Evolutionary conservation across 2,113 vertebrate genomes (phyloP).

Genomic region (Elaphurus davidianus): DNA sequence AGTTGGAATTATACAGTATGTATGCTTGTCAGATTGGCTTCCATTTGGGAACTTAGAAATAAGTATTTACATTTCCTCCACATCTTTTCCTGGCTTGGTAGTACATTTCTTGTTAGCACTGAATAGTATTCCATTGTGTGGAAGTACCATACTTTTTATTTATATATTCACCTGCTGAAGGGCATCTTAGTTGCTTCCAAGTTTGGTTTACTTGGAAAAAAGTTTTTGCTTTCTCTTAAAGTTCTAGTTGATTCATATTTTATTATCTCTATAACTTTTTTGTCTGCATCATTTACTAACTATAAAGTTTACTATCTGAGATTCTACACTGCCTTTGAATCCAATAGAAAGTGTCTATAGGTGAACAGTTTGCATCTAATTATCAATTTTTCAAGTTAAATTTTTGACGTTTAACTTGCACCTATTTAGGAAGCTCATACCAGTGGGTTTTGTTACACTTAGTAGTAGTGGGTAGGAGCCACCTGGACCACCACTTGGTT

Average conservation of each 20-base stretch:
- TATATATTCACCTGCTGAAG: background rate
- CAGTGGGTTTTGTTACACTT: background rate
- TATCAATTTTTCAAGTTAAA: background rate
- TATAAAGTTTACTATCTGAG: background rate
- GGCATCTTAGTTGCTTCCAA: background rate
- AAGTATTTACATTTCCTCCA: background rate
- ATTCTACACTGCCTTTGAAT: background rate
- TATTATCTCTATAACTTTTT: background rate
- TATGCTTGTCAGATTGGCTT: background rate
- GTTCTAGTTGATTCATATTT: background rate
- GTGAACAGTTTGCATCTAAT: background rate
- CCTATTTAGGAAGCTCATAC: background rate
- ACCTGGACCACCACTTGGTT: background rate
- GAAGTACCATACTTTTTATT: background rate
- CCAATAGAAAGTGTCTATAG: background rate
- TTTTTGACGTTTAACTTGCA: background rate
- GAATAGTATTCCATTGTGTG: background rate
- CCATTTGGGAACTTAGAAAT: background rate
- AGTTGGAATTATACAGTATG: background rate
- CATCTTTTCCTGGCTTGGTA: background rate
- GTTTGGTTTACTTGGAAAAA: background rate
- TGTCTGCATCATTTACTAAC: background rate
- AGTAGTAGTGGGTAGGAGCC: background rate
- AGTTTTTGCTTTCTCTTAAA: background rate
- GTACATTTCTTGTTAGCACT: background rate